Conservation (phyloP, 2,888 invertebrate species). For the Hirtodrosophila confusa region DNA sequence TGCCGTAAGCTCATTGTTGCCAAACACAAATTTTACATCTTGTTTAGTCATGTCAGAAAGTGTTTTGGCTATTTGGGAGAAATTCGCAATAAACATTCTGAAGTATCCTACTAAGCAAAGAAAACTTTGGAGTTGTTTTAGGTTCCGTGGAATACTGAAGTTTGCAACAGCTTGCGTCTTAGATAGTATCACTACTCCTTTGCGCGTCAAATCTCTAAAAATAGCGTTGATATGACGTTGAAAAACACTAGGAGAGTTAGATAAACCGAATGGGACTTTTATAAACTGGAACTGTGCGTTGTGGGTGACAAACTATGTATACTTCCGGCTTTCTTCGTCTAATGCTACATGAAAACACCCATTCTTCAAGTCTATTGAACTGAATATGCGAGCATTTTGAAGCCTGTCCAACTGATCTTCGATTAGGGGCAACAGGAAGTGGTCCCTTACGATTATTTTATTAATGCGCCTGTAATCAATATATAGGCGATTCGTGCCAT, state of each 20-base stretch:
- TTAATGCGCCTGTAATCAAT: background rate
- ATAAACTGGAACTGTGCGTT: slow-evolving; percentile 46
- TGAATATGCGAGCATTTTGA: slow-evolving; percentile 37
- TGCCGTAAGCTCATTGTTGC: background rate
- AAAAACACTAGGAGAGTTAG: slow-evolving; percentile 68
- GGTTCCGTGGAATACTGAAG: background rate
- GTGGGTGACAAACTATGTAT: slow-evolving; percentile 74
- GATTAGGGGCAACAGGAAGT: slow-evolving; percentile 32
- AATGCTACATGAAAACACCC: slow-evolving; percentile 47
- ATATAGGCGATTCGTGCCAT: background rate
- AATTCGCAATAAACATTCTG: slow-evolving; percentile 1
- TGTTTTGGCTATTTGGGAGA: slow-evolving; percentile 1
- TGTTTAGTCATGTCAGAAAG: slow-evolving; percentile 1
- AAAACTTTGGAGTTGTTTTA: slow-evolving; percentile 8
- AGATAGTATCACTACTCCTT: slow-evolving; percentile 21
- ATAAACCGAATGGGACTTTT: slow-evolving; percentile 65
- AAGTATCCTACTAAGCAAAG: slow-evolving; percentile 1
- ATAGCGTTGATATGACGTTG: slow-evolving; percentile 36
- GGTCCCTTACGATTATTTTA: slow-evolving; percentile 4
- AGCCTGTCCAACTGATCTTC: slow-evolving; percentile 36
- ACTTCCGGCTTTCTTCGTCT: slow-evolving; percentile 19
- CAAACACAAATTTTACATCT: background rate
- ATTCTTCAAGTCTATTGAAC: slow-evolving; percentile 48
- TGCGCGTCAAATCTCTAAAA: slow-evolving; percentile 35
- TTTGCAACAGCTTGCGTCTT: slow-evolving; percentile 2